These are phyloP conservation scores for Emydoidea blandingii DNA, from an alignment of 2,797 vertebrate genomes.

Conservation along the genomic window DNA sequence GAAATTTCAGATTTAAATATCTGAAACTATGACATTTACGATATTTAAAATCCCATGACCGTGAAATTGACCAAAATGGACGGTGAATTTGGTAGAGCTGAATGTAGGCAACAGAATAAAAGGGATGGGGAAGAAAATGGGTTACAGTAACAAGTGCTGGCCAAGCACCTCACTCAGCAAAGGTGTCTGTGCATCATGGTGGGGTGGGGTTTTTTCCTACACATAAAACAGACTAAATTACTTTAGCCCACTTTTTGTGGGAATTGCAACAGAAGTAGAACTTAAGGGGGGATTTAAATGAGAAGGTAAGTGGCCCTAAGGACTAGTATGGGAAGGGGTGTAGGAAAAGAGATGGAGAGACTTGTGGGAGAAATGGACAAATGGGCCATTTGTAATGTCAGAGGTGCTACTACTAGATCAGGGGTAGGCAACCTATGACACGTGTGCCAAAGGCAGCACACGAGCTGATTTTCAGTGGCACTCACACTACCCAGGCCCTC, in stretches of 20 bases:
- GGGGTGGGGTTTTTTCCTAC: not conserved
- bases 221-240: not conserved
- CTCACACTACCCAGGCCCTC: too few species aligned
- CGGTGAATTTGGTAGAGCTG: not conserved
- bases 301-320: slow-evolving; percentile 14
- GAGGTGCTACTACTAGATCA: slow-evolving; percentile 38
- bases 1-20: too few species aligned
- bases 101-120: not conserved
- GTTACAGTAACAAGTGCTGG: fast-evolving
- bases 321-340: slow-evolving; percentile 37
- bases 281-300: fast-evolving
- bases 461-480: too few species aligned
- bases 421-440: too few species aligned
- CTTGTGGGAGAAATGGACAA: slow-evolving; percentile 34
- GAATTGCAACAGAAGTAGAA: not conserved
- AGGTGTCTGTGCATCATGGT: fast-evolving
- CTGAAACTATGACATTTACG: too few species aligned
- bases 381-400: slow-evolving; percentile 53
- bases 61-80: too few species aligned
- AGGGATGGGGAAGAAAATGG: not conserved
- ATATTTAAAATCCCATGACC: too few species aligned
- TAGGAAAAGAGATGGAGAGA: not conserved
- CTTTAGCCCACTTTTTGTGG: slow-evolving; percentile 5
- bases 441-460: too few species aligned
- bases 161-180: not conserved